Evolutionary conservation across 2,797 vertebrate species (phyloP), one percentile per base, ranked within the genome.

Genomic region (Acanthis flammea): DNA sequence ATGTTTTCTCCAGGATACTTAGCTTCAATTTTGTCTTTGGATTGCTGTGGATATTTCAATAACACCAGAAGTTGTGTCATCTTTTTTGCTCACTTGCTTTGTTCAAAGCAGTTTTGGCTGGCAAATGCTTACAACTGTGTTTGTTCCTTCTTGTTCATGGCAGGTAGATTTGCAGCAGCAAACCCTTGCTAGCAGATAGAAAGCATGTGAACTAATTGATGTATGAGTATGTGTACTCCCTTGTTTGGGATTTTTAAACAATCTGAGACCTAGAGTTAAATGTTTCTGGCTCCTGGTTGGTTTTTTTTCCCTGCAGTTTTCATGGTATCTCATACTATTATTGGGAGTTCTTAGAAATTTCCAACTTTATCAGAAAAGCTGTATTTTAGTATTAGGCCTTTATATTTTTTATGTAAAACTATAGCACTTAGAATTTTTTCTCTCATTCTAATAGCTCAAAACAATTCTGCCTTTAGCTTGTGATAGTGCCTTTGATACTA

Each of bases 101-200:
- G 44, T 83, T 87, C 41, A 45, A 78, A 77, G 85, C 28, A 86
- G 50, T n/a, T 80, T 92, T 92, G 81, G 78, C 84, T 95, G 84
- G 41, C 65, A 83, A 37, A 83, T 2, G 1, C 37, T 12, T 45
- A 58, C 86, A 91, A 81, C 91, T 90, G 77, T 88, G 45, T 84
- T 86, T 95, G 67, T 90, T 88, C 77, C 54, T 88, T 91, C 47
- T 71, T 79, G 45, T 61, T 88, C 51, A 1, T 68, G 53, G 57
- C 48, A 50, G 28, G n/a, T n/a, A 80, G 47, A 72, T 90, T 86
- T 84, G 70, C 79, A 94, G 70, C 79, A 94, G 50, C 42, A 91
- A 95, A 65, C 44, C 11, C 66, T 93, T 76, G 33, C 68, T 63
- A 60, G 37, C 53, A 85, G 61, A 85, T 71, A 88, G 33, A 76